Conservation (phyloP, 2,888 invertebrate genomes). For the Drosophila melanosoma region DNA sequence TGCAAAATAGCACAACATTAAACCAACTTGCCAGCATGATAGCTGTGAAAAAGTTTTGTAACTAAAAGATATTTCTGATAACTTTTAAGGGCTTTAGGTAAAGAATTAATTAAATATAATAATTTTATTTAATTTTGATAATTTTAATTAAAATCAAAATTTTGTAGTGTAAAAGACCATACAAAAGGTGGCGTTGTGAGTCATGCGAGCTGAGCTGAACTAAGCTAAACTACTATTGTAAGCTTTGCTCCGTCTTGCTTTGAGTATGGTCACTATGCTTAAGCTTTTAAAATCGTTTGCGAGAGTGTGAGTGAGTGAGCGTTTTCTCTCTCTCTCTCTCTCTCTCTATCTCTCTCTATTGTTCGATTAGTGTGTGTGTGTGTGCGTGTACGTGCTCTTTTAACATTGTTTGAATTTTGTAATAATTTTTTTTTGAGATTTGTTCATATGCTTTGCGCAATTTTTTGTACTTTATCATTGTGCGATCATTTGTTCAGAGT, state of each 20-base stretch:
- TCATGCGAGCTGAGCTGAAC: background rate
- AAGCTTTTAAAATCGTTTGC: conserved; percentile 25
- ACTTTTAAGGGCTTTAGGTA: background rate
- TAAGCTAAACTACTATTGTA: conserved; percentile 4
- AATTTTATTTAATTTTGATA: background rate
- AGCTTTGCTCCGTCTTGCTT: conserved; percentile 12
- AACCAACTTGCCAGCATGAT: too few species aligned
- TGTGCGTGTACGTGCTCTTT: conserved; percentile 40
- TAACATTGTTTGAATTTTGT: conserved; percentile 73
- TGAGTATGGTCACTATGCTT: conserved; percentile 32
- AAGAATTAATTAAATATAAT: background rate
- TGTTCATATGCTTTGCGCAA: conserved; percentile 36
- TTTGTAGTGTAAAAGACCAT: background rate
- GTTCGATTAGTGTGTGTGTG: background rate
- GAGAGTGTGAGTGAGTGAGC: conserved; percentile 13
- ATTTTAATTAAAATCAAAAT: background rate
- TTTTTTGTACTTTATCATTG: conserved; percentile 58
- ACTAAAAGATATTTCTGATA: background rate
- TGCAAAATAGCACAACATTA: too few species aligned
- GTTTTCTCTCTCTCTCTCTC: background rate
- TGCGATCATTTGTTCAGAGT: conserved; percentile 62
- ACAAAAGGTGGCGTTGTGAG: conserved; percentile 38
- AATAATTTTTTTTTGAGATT: conserved; percentile 46
- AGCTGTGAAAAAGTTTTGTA: background rate
- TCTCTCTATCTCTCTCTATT: background rate